These are phyloP conservation scores for Synanthedon formicaeformis DNA, from an alignment of 2,888 invertebrate genomes.

Conservation along the genomic window DNA sequence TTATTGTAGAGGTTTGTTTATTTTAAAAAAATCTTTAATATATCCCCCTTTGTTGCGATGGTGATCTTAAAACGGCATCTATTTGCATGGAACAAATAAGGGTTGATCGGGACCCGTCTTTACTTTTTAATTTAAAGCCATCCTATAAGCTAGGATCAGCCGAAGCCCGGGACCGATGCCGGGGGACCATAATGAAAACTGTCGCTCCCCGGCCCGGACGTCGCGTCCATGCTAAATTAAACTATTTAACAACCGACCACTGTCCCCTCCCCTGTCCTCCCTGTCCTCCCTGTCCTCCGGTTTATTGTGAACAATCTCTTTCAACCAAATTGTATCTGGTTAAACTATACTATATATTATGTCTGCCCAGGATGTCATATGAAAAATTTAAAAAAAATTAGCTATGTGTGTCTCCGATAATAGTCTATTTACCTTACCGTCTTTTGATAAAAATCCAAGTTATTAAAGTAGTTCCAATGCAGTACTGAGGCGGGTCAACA, in stretches of 20 bases:
- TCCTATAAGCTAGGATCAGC: conserved; percentile 8
- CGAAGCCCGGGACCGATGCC: conserved; percentile 20
- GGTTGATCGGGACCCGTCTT: conserved; percentile 7
- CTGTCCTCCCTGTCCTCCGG: conserved; percentile 1
- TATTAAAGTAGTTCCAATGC: too few species aligned
- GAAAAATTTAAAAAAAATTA: too few species aligned
- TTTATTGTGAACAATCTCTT: too few species aligned
- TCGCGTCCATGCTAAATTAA: conserved; percentile 32
- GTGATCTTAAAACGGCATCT: neutral
- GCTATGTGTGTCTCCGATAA: too few species aligned
- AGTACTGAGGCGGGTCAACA: too few species aligned
- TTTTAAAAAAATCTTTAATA: too few species aligned
- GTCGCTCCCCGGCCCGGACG: conserved; percentile 29
- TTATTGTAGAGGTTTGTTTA: too few species aligned
- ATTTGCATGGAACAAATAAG: neutral
- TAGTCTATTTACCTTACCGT: too few species aligned
- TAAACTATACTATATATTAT: too few species aligned
- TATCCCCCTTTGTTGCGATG: neutral
- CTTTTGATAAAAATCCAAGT: too few species aligned
- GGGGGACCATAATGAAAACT: conserved; percentile 26
- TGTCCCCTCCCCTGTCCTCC: conserved; percentile 8
- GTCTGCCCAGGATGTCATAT: too few species aligned
- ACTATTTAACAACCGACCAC: conserved; percentile 37
- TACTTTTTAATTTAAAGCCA: conserved; percentile 27
- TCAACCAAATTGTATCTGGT: too few species aligned